Conservation (phyloP, 2,888 invertebrate genomes). For the Cataglyphis altisquamis region DNA sequence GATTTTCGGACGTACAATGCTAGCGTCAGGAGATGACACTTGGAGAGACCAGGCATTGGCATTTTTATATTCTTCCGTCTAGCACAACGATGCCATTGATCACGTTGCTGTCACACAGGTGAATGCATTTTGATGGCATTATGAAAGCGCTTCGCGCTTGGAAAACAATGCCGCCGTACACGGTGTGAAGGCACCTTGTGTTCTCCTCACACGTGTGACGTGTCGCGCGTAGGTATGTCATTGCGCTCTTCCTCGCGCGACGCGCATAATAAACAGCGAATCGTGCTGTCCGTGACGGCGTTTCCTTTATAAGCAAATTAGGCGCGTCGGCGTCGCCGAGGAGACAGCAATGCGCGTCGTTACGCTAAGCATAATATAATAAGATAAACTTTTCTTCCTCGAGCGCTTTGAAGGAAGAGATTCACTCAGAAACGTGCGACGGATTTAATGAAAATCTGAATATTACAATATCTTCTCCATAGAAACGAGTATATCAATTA, state of each 20-base stretch:
- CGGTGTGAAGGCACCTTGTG: conserved; percentile 35
- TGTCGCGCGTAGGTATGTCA: conserved; percentile 47
- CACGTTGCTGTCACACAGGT: conserved; percentile 46
- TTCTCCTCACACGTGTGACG: conserved; percentile 26
- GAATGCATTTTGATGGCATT: conserved; percentile 54
- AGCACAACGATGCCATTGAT: conserved; percentile 55
- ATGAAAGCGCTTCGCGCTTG: conserved; percentile 33
- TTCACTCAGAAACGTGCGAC: not conserved
- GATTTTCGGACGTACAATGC: conserved; percentile 20
- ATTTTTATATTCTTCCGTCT: conserved; percentile 52
- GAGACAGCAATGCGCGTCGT: not conserved
- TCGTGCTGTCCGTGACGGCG: conserved; percentile 57
- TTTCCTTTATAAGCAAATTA: conserved; percentile 73
- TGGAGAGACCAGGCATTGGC: conserved; percentile 19
- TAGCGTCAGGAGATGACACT: conserved; percentile 18
- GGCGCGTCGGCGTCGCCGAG: conserved; percentile 54
- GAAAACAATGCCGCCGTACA: conserved; percentile 49
- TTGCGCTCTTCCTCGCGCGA: conserved; percentile 55
- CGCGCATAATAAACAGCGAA: conserved; percentile 62
- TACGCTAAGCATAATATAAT: not conserved
- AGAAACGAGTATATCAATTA: not conserved
- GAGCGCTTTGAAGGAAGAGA: not conserved
- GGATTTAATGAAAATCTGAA: not conserved
- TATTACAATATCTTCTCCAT: not conserved
- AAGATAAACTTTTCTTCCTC: not conserved